Conservation (phyloP, 2,797 vertebrate species). For the Ctenopoma multispine region DNA sequence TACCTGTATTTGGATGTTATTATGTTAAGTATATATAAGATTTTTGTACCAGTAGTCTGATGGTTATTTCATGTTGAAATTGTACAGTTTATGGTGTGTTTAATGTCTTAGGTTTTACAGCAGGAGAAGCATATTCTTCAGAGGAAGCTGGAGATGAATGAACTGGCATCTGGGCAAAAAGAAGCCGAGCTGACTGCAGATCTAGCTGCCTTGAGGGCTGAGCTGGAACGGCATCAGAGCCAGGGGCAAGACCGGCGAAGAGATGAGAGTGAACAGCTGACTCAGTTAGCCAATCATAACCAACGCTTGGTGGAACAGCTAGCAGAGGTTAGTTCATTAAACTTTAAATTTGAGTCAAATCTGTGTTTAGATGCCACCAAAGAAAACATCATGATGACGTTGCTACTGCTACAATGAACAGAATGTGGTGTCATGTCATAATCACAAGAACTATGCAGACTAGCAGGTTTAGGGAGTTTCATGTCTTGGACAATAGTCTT, state of each 20-base stretch:
- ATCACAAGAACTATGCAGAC: conserved; percentile 66
- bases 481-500: conserved; percentile 19
- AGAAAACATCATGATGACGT: background rate
- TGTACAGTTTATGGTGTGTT: conserved; percentile 4
- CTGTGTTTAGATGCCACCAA: background rate
- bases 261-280: conserved; percentile 83
- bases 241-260: conserved; percentile 75
- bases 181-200: conserved; percentile 82
- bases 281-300: conserved; percentile 84
- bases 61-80: background rate
- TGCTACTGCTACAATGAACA: conserved; percentile 20
- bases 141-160: conserved; percentile 80
- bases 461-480: conserved; percentile 67
- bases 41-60: background rate
- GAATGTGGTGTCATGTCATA: conserved; percentile 20
- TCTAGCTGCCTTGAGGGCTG: conserved; percentile 61
- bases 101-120: conserved; percentile 75
- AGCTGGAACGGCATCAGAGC: conserved; percentile 78
- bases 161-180: conserved; percentile 77
- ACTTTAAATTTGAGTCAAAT: no score
- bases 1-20: no score
- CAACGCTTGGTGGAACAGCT: conserved; percentile 87
- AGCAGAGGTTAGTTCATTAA: conserved; percentile 79
- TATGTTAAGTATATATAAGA: no score
- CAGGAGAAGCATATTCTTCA: conserved; percentile 84